phyloP scores from a whole-genome alignment of 1,140 invertebrate species.

The Aethina tumida region DNA sequence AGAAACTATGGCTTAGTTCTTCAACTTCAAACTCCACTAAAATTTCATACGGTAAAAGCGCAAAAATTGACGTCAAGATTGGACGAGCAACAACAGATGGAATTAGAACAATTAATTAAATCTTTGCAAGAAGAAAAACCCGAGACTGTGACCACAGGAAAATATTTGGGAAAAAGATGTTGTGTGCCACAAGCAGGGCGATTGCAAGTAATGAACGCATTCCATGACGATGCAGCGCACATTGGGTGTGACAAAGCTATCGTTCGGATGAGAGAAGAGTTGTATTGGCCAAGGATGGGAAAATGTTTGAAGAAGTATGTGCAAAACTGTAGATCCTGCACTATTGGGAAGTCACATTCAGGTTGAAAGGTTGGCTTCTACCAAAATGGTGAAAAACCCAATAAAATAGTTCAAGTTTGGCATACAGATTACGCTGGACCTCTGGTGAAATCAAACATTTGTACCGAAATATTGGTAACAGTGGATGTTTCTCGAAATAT shows the following conservation, averaged over 20 bases:
- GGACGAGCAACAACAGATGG: too few species aligned
- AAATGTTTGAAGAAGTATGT: constrained; percentile 8
- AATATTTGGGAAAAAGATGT: too few species aligned
- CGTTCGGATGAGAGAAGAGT: constrained; percentile 2
- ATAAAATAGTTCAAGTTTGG: constrained; percentile 1
- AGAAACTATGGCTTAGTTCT: too few species aligned
- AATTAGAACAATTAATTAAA: too few species aligned
- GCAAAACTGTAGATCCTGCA: constrained; percentile 2
- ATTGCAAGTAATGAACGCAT: neutral
- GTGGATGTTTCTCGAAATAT: neutral
- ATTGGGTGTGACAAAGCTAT: constrained; percentile 6
- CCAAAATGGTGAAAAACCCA: constrained; percentile 1
- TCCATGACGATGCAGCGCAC: neutral
- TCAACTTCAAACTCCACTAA: too few species aligned
- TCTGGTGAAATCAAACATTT: constrained; percentile 5
- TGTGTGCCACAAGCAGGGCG: too few species aligned
- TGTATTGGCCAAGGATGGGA: constrained; percentile 8
- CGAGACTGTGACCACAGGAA: too few species aligned
- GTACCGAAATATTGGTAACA: constrained; percentile 1
- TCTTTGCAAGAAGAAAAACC: too few species aligned
- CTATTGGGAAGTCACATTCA: constrained; percentile 1
- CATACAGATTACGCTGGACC: constrained; percentile 6
- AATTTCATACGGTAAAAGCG: too few species aligned
- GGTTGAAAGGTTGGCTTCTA: neutral
- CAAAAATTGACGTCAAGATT: too few species aligned